Base-by-base conservation (phyloP, 2,888 invertebrate species). In the Nebria salina region DNA sequence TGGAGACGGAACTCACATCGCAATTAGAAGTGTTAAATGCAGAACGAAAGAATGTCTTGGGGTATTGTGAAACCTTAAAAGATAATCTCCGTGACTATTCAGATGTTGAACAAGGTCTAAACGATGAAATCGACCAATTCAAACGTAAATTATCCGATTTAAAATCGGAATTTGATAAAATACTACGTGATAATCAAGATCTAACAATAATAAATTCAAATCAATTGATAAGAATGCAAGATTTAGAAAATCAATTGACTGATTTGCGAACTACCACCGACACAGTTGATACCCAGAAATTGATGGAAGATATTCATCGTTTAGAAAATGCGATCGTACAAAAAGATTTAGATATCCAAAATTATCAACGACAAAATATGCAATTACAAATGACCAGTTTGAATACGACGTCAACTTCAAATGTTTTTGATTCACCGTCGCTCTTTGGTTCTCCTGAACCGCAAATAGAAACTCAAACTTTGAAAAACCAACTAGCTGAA, bases 311-410 rank as follows among this genome's bases (percentile, higher is more conserved):
- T 66, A 65, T 81, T 25, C 43, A 76, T 7, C 41, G 74, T 81
- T 75, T 82, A 7, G 74, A 78, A 65, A 76, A 83, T 65, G 54
- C 83, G 54, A 80, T 83, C 26, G 89, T 89, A 64, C 89, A 87
- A 81, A 91, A 91, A 86, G 91, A 91, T 84, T 86, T 89, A 54
- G 89, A 91, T 84, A 90, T 92, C 77, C 87, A 87, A 54, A 87
- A 86, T 82, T 89, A 89, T 83, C 88, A 89, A 82, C 86, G 85
- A 2, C 86, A 88, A 82, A 87, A 88, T 82, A 84, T 88, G 77
- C 88, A 89, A 82, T 83, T 89, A 5, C 88, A 89, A 83, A 85
- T 86, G 85, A 85, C 86, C 2, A 76, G 76, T 54, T 76, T 76
- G 5, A 43, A 34, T 5, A 11, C 70, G 15, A 11, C 25, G 26